Evolutionary conservation across 2,888 invertebrate genomes (phyloP).

Genomic region (Apocheima hispidaria): DNA sequence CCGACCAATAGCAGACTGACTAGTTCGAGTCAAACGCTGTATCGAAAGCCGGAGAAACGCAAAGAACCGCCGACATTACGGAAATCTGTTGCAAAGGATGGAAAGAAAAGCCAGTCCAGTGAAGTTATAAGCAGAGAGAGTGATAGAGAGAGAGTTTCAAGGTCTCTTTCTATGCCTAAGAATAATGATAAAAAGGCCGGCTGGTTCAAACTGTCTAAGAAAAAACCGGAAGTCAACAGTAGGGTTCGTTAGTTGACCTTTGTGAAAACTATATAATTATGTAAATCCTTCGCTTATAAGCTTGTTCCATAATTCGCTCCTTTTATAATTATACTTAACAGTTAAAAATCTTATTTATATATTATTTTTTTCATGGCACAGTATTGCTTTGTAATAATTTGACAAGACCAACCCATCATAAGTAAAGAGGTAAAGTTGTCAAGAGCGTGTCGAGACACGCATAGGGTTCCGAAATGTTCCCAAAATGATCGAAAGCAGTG

Average conservation of each 20-base stretch:
- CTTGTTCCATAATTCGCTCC: too few relatives aligned
- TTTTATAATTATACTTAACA: too few relatives aligned
- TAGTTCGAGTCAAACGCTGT: constrained; percentile 73
- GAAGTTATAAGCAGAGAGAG: constrained; percentile 86
- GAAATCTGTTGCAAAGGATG: constrained; percentile 69
- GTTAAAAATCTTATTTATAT: too few relatives aligned
- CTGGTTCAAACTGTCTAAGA: constrained; percentile 88
- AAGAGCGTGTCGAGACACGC: too few relatives aligned
- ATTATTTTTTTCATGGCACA: constrained; percentile 1
- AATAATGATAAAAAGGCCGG: constrained; percentile 90
- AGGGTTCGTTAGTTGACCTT: constrained; percentile 68
- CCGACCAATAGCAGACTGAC: constrained; percentile 71
- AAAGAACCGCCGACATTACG: constrained; percentile 71
- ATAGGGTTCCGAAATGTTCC: too few relatives aligned
- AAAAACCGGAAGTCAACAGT: constrained; percentile 73
- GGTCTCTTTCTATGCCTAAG: constrained; percentile 91
- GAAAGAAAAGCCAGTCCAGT: constrained; percentile 87
- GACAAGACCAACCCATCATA: constrained; percentile 26
- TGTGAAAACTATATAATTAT: background rate
- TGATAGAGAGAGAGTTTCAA: constrained; percentile 82
- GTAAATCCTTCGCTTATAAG: too few relatives aligned
- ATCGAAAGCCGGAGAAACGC: constrained; percentile 79
- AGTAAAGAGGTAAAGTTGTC: too few relatives aligned
- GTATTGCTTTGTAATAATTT: constrained; percentile 34
- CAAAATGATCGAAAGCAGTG: too few relatives aligned